Base-by-base conservation (phyloP, 2,888 invertebrate species). In the Ormyrus pomaceus region DNA sequence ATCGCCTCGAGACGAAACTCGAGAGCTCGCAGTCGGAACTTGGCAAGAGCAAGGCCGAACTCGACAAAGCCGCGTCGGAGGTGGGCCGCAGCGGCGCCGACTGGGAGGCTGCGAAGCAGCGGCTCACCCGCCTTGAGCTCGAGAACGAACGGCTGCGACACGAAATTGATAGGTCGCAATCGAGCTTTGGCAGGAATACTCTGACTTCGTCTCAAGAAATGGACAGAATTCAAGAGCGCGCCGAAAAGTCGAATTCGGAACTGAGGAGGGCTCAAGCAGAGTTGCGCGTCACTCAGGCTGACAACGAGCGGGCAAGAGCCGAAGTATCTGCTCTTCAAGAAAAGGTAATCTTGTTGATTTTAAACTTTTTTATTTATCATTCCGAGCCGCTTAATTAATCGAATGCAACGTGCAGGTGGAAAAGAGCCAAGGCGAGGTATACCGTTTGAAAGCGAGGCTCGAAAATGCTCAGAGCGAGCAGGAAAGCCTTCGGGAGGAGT, bases 401-500 rank as follows among this genome's bases (percentile, higher is more conserved):
- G 19, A 9, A 13, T 61, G 34, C 19, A 55, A 11, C 48, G 11
- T 34, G 4, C 46, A 81, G 81, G 77, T 98, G 82, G 98, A 98
- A 90, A 97, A 97, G 92, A 96, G 97, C 77, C 98, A 98, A 91
- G 98, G 98, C 82, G 98, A 98, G 91, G 97, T 98, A 56, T 98
- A 98, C 89, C 95, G 98, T 91, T 93, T 98, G 86, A 98, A 98
- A 91, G 98, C 98, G 59, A 95, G 97, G 89, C 92, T 98, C 87
- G 98, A 98, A 92, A 98, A 98, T 92, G 97, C 97, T 91, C 97
- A 97, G 92, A 96, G 96, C 81, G 98, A 98, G 91, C 97, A 97
- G 89, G 97, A 97, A 88, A 97, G 96, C 89, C 92, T 98, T 85
- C 95, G 97, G 83, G 97, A 98, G 89, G 98, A 98, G 91, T 95